These are phyloP conservation scores for Lasius platythorax DNA, from an alignment of 2,888 invertebrate genomes.

Conservation along the genomic window DNA sequence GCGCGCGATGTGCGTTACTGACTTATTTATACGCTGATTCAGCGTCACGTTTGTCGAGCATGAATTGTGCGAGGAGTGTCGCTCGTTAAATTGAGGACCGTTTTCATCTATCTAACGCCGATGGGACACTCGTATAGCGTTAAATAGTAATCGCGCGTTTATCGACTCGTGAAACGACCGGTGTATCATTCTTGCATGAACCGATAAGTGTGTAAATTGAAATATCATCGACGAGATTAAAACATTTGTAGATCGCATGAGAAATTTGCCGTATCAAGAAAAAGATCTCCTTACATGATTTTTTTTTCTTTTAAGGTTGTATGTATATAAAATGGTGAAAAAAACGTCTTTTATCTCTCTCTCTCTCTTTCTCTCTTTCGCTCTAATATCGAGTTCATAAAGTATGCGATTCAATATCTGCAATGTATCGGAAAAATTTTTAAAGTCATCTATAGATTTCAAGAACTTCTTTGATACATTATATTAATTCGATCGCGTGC, in stretches of 20 bases:
- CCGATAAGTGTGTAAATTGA: background rate
- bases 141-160: conserved; percentile 22
- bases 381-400: background rate
- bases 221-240: background rate
- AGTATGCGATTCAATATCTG: background rate
- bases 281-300: background rate
- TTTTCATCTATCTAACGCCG: background rate
- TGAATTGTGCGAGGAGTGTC: conserved; percentile 20
- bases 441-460: background rate
- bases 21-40: conserved; percentile 43
- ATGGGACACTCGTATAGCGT: background rate
- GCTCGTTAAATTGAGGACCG: conserved; percentile 11
- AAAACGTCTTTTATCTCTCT: background rate
- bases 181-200: background rate
- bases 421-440: background rate
- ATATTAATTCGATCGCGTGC: background rate
- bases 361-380: background rate
- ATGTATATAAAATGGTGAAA: background rate
- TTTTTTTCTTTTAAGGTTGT: conserved; percentile 3
- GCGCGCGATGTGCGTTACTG: background rate
- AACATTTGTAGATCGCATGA: background rate
- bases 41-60: conserved; percentile 7
- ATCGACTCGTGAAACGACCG: background rate
- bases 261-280: background rate
- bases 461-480: background rate